These are phyloP conservation scores for Tetramorium bicarinatum DNA, from an alignment of 2,888 invertebrate genomes.

Conservation along the genomic window DNA sequence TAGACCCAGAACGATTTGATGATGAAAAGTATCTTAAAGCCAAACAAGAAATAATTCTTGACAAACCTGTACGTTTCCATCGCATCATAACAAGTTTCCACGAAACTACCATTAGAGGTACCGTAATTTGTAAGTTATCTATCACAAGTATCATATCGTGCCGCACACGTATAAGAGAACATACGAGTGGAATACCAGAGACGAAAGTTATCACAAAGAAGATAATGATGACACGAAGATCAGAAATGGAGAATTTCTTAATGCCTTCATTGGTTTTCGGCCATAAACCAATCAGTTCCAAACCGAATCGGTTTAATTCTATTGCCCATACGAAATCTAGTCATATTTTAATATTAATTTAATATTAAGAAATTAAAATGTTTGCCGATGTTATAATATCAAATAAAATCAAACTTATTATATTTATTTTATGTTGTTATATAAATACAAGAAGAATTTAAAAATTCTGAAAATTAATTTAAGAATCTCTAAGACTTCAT, in stretches of 20 bases:
- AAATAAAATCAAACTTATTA: too few species aligned
- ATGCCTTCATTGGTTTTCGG: conserved; percentile 3
- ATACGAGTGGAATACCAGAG: conserved; percentile 16
- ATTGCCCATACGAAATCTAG: conserved; percentile 61
- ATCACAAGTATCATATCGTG: conserved; percentile 25
- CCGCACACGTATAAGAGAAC: conserved; percentile 2
- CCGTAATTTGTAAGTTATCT: conserved; percentile 47
- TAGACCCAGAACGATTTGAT: not conserved
- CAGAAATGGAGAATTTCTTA: not conserved
- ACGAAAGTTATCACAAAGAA: not conserved
- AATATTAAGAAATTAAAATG: too few species aligned
- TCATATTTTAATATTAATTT: too few species aligned
- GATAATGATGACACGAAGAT: not conserved
- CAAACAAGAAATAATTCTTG: not conserved
- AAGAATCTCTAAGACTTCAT: too few species aligned
- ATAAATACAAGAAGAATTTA: too few species aligned
- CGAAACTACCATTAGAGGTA: conserved; percentile 33
- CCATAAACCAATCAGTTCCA: conserved; percentile 55
- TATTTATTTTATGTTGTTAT: too few species aligned
- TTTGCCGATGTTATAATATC: too few species aligned
- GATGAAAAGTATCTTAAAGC: not conserved
- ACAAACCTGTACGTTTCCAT: conserved; percentile 55
- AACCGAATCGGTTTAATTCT: conserved; percentile 34
- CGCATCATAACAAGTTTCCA: conserved; percentile 47
- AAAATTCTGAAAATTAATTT: too few species aligned